Evolutionary conservation across 2,888 invertebrate species (phyloP), one percentile per base, ranked within the genome.

Genomic region (Neoascia interrupta): DNA sequence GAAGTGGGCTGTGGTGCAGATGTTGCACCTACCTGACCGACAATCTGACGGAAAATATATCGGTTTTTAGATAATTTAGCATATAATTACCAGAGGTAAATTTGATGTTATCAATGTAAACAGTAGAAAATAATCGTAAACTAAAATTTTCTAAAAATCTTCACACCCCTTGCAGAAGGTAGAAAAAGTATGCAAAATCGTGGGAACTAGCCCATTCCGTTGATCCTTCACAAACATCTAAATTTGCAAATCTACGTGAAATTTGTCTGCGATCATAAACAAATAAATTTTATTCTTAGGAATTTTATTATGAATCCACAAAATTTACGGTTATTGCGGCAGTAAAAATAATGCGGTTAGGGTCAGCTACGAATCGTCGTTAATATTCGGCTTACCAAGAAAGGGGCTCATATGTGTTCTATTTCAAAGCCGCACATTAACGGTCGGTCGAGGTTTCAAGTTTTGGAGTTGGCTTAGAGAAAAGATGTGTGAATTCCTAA

Each of bases 211-310:
- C 43, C 39, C 16, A 5, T 10, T 21, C 28, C n/a, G n/a, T n/a
- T n/a, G n/a, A n/a, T 26, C 11, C 6, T 11, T 16, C 1, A 11
- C 2, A 26, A 45, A 45, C 41, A 36, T 69, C 49, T 60, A 23
- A 34, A 53, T 53, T 34, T 16, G 19, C 16, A 15, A 23, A 18
- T 43, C 15, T 18, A 43, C 23, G n/a, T 23, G 13, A 15, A 56
- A 64, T 63, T 72, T 72, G 64, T 64, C 56, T 39, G n/a, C 15
- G n/a, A n/a, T n/a, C n/a, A 18, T 5, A 23, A 26, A 63, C 72
- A 72, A 56, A 72, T 47, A 31, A 10, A 5, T 23, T n/a, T 4
- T 61, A 61, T 56, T 63, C 26, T 49, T 64, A 19, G 15, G 39
- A 56, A 37, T 56, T 64, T 64, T 47, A 21, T 15, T n/a, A 26